Evolutionary conservation across 2,797 vertebrate genomes (phyloP).

Genomic region (Strix occidentalis): DNA sequence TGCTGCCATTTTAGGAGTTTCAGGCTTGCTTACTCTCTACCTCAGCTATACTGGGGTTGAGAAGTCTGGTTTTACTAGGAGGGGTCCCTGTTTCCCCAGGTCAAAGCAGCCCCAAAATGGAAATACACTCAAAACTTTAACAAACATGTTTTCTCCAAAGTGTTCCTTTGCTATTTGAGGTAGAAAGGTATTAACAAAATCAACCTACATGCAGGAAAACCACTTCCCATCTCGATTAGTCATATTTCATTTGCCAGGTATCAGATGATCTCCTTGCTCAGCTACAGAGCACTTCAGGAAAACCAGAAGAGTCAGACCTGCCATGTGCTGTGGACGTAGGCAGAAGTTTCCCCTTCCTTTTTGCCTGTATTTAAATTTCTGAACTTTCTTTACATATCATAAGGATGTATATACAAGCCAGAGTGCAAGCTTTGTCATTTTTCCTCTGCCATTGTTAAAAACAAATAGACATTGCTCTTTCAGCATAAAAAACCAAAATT

Average conservation of each 20-base stretch:
- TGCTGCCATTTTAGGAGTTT: not conserved
- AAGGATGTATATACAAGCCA: not conserved
- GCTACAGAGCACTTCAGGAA: constrained; percentile 1
- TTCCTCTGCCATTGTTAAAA: not conserved
- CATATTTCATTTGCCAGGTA: not conserved
- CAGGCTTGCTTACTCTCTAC: not conserved
- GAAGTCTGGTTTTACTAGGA: not conserved
- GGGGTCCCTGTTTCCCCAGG: not conserved
- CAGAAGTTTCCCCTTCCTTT: not conserved
- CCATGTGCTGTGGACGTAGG: not conserved
- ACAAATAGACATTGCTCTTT: not conserved
- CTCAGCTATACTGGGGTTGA: not conserved
- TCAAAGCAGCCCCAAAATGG: not conserved
- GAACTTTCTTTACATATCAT: not conserved
- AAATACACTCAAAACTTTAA: not conserved
- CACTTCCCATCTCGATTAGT: not conserved
- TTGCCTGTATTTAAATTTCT: not conserved
- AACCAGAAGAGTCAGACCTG: not conserved
- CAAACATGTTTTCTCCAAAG: not conserved
- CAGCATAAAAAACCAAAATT: not conserved
- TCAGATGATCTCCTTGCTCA: not conserved
- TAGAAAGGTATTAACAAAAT: not conserved
- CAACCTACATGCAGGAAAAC: not conserved
- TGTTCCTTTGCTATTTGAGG: not conserved
- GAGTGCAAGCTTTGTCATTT: not conserved